A percentile compares a stretch with the other conserved stretches of the same genome.
These are phyloP conservation scores for Rhynchonema sp. DNA, from an alignment of 2,888 invertebrate species.

Conservation along the genomic window DNA sequence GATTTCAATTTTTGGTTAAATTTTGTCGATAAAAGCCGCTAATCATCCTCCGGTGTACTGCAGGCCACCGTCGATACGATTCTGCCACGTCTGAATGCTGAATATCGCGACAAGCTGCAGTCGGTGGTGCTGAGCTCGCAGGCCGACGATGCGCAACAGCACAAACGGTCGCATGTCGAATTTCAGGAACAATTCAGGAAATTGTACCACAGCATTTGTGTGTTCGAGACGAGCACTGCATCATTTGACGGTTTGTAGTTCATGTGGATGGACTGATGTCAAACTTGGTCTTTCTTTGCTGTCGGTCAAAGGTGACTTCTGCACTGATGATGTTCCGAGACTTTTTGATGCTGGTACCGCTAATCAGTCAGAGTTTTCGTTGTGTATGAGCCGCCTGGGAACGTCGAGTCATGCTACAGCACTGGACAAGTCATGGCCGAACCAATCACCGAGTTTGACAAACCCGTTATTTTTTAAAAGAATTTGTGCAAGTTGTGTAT, in stretches of 20 bases:
- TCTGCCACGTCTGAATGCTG: constrained; percentile 1
- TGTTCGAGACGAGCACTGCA: constrained; percentile 11
- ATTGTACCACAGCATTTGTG: constrained; percentile 14
- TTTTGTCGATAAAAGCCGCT: too few relatives aligned
- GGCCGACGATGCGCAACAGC: constrained; percentile 8
- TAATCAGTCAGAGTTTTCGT: too few relatives aligned
- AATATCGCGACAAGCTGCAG: constrained; percentile 3
- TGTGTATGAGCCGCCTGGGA: too few relatives aligned
- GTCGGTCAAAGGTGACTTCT: too few relatives aligned
- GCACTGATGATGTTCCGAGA: too few relatives aligned
- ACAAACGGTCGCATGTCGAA: constrained; percentile 11
- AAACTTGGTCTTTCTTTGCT: too few relatives aligned
- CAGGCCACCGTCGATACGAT: constrained; percentile 1
- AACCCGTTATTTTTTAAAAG: too few relatives aligned
- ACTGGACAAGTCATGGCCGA: neutral
- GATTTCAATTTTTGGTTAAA: too few relatives aligned
- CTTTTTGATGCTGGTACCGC: too few relatives aligned
- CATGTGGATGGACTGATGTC: too few relatives aligned
- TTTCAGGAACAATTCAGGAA: constrained; percentile 10
- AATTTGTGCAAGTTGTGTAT: too few relatives aligned
- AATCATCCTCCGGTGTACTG: neutral
- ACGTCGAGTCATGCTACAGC: too few relatives aligned
- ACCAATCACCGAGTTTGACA: neutral
- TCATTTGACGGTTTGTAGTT: neutral
- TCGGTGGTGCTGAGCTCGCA: constrained; percentile 3